A percentile compares a stretch with the other conserved stretches of the same genome.
Conservation (phyloP, 92 coral and sea anemone species). For the Chrysogorgia sp. region DNA sequence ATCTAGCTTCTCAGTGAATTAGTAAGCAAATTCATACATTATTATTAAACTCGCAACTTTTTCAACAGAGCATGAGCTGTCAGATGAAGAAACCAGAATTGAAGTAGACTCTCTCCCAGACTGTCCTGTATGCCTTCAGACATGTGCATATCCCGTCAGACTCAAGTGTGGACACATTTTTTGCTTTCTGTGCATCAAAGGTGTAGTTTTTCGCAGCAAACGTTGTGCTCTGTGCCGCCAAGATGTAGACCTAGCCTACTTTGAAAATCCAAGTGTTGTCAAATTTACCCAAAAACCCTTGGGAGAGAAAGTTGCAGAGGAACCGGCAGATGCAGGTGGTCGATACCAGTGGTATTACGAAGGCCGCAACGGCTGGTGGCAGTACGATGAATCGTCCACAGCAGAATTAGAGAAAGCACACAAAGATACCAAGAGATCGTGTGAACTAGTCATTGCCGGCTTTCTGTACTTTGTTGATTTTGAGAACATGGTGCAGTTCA, state of each 20-base stretch:
- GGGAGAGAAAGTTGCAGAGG: conserved; percentile 32
- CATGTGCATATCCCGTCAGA: conserved; percentile 81
- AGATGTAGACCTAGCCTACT: conserved; percentile 69
- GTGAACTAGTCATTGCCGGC: conserved; percentile 91
- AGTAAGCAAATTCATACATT: conserved; percentile 1
- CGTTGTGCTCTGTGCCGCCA: conserved; percentile 95
- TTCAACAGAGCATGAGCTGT: neutral
- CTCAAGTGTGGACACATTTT: conserved; percentile 94
- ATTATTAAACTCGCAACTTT: neutral
- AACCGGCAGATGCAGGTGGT: conserved; percentile 36
- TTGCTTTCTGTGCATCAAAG: conserved; percentile 98
- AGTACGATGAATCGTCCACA: conserved; percentile 88
- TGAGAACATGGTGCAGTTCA: conserved; percentile 97
- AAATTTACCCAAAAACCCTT: conserved; percentile 53
- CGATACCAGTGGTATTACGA: conserved; percentile 89
- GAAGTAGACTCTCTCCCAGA: conserved; percentile 86
- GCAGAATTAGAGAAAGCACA: conserved; percentile 87
- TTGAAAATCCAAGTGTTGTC: conserved; percentile 87
- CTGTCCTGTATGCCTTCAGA: conserved; percentile 93
- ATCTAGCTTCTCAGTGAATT: neutral
- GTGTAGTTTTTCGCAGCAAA: conserved; percentile 91
- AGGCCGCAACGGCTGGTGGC: conserved; percentile 99
- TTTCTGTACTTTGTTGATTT: conserved; percentile 91
- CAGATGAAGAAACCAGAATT: conserved; percentile 23
- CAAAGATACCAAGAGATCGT: conserved; percentile 90